These are phyloP conservation scores for Pangasius djambal DNA, from an alignment of 2,797 vertebrate species.

Conservation along the genomic window DNA sequence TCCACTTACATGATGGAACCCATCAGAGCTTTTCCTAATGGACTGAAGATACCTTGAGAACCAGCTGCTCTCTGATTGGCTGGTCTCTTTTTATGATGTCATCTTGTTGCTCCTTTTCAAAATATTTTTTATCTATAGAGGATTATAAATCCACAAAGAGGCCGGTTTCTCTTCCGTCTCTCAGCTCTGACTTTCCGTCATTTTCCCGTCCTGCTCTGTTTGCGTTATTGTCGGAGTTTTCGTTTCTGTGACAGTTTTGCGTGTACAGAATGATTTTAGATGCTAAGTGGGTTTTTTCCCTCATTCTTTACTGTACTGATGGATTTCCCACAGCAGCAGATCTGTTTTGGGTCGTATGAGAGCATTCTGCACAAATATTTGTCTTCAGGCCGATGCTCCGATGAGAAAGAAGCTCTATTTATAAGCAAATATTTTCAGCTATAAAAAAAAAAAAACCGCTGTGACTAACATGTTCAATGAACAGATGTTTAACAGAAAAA, in stretches of 20 bases:
- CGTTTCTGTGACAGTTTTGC: slow-evolving; percentile 32
- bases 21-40: background rate
- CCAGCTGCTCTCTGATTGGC: background rate
- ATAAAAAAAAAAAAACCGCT: background rate
- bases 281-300: slow-evolving; percentile 25
- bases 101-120: background rate
- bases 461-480: background rate
- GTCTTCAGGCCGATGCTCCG: background rate
- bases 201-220: slow-evolving; percentile 57
- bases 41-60: background rate
- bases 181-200: slow-evolving; percentile 26
- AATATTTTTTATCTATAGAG: background rate
- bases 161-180: background rate
- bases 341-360: background rate
- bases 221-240: slow-evolving; percentile 62
- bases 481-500: background rate
- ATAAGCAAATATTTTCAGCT: background rate
- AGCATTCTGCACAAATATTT: slow-evolving; percentile 46
- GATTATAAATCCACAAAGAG: background rate
- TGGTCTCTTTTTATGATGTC: background rate
- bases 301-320: background rate
- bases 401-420: slow-evolving; percentile 19
- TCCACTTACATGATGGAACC: background rate
- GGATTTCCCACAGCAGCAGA: slow-evolving; percentile 35
- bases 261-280: slow-evolving; percentile 46